These are phyloP conservation scores for Actinernus sp. DNA, from an alignment of 92 coral and sea anemone genomes.

Conservation along the genomic window DNA sequence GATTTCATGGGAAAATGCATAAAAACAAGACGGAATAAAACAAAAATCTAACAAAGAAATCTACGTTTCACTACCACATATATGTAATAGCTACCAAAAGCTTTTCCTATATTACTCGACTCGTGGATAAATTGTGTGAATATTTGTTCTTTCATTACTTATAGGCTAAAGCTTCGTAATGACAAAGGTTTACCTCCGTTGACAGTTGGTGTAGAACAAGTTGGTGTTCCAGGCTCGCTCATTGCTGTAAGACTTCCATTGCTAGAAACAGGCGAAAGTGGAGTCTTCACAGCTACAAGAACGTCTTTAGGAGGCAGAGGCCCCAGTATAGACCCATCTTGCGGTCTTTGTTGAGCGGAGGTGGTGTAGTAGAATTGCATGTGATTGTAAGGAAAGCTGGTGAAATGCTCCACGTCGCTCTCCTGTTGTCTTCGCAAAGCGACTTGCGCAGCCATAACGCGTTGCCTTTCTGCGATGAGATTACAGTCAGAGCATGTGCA, in stretches of 20 bases:
- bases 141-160: no score
- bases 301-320: constrained; percentile 8
- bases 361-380: constrained; percentile 39
- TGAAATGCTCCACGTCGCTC: constrained; percentile 56
- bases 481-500: constrained; percentile 96
- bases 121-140: no score
- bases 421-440: constrained; percentile 97
- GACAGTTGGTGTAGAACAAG: constrained; percentile 45
- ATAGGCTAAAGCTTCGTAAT: no score
- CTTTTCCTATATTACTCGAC: no score
- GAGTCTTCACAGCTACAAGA: neutral
- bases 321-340: neutral
- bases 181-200: constrained; percentile 12
- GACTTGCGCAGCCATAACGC: constrained; percentile 99
- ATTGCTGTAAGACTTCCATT: constrained; percentile 19
- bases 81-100: no score
- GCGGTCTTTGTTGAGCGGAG: constrained; percentile 22
- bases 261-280: constrained; percentile 24
- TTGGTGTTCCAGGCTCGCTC: constrained; percentile 22
- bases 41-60: no score
- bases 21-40: no score
- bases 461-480: constrained; percentile 95
- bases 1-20: no score
- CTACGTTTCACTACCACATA: no score
- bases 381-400: constrained; percentile 30